Conservation (phyloP, 1,140 invertebrate genomes). For the Acromyrmex charruanus region DNA sequence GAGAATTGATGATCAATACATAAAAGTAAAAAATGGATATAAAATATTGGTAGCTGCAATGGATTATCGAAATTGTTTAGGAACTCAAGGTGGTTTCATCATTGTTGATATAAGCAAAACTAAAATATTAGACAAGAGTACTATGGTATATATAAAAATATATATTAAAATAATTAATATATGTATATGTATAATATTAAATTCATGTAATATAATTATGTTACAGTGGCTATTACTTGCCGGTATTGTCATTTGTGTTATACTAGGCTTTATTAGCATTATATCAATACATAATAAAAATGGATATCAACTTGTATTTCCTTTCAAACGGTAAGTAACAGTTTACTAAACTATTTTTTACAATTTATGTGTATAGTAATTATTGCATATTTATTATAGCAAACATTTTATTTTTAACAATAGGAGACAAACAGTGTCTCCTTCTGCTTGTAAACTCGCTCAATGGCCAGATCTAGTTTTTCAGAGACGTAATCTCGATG, state of each 20-base stretch:
- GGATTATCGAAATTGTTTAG: slow-evolving; percentile 76
- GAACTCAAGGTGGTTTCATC: slow-evolving; percentile 67
- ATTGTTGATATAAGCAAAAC: slow-evolving; percentile 51
- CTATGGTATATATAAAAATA: slow-evolving; percentile 57
- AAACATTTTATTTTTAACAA: slow-evolving; percentile 24
- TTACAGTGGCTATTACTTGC: slow-evolving; percentile 60
- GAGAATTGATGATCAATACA: slow-evolving; percentile 53
- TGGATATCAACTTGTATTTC: not conserved
- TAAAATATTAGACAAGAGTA: not conserved
- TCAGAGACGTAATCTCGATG: slow-evolving; percentile 77
- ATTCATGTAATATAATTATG: slow-evolving; percentile 19
- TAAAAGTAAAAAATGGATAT: slow-evolving; percentile 58
- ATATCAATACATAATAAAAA: slow-evolving; percentile 36
- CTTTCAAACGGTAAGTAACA: slow-evolving; percentile 25
- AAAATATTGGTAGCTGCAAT: slow-evolving; percentile 78
- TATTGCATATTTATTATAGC: not conserved
- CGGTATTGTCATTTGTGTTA: slow-evolving; percentile 40
- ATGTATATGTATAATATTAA: not conserved
- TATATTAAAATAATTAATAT: slow-evolving; percentile 1
- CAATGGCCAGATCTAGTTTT: slow-evolving; percentile 75
- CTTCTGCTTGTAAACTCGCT: slow-evolving; percentile 36
- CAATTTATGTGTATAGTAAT: not conserved
- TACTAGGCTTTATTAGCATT: slow-evolving; percentile 44
- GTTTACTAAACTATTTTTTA: slow-evolving; percentile 37
- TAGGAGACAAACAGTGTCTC: slow-evolving; percentile 50